Conservation (phyloP, 2,113 vertebrate genomes). For the Lagopus muta region DNA sequence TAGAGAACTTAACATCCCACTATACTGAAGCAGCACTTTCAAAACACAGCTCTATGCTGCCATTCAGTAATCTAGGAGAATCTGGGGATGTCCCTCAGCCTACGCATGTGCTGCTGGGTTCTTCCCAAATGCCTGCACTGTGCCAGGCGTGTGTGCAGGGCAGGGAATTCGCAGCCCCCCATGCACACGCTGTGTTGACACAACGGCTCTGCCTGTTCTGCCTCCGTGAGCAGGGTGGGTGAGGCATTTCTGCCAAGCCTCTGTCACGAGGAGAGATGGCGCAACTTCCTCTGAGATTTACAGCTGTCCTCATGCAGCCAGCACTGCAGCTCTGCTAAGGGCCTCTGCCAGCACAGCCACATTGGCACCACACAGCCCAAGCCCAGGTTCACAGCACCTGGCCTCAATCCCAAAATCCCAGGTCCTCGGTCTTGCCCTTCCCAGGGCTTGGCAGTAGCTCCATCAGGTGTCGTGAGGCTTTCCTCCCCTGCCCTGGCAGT, state of each 20-base stretch:
- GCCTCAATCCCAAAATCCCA: neutral
- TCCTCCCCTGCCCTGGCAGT: neutral
- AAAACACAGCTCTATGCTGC: neutral
- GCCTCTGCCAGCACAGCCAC: rapidly evolving
- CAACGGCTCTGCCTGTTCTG: neutral
- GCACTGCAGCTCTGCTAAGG: rapidly evolving
- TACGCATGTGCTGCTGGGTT: rapidly evolving
- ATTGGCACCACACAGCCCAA: rapidly evolving
- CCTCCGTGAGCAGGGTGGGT: neutral
- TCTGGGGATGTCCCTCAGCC: neutral
- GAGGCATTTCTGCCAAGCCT: neutral
- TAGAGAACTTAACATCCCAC: too few relatives aligned
- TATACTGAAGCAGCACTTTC: neutral
- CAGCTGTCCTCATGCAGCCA: neutral
- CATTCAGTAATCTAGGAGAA: neutral
- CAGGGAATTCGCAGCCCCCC: neutral
- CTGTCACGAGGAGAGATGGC: neutral
- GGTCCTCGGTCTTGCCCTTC: neutral
- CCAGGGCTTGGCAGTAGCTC: neutral
- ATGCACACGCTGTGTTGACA: rapidly evolving
- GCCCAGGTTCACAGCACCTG: neutral
- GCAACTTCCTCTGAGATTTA: neutral
- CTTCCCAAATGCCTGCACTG: neutral
- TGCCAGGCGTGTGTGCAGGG: rapidly evolving
- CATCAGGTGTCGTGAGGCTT: neutral